phyloP scores from a whole-genome alignment of 2,797 vertebrate genomes.

The Acipenser ruthenus region DNA sequence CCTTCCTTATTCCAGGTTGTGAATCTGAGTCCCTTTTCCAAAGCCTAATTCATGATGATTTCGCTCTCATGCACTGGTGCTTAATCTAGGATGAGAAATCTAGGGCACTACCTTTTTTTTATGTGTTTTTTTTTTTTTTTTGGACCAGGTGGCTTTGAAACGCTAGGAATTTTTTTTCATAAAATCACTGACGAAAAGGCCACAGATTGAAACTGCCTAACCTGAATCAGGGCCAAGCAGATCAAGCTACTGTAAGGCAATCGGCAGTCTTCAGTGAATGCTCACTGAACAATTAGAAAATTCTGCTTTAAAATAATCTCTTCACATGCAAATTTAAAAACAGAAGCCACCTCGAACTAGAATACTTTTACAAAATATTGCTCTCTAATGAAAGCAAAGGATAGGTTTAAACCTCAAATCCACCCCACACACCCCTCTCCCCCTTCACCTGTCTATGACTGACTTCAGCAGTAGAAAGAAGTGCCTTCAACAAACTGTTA shows the following conservation, averaged over 20 bases:
- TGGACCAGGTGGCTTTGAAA: conserved; percentile 37
- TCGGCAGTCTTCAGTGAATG: conserved; percentile 11
- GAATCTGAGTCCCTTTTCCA: no score
- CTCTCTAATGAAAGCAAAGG: no score
- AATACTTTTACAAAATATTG: no score
- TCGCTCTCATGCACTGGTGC: no score
- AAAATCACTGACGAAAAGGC: no score
- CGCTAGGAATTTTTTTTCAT: conserved; percentile 11
- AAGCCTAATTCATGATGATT: no score
- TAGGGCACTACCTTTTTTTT: no score
- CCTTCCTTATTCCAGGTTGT: no score
- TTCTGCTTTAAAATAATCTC: conserved; percentile 38
- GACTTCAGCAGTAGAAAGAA: conserved; percentile 81
- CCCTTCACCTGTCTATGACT: conserved; percentile 58
- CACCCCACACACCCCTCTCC: conserved; percentile 7
- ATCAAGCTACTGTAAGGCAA: not conserved
- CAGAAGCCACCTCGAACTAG: not conserved
- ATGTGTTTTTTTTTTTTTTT: no score
- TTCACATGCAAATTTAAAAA: conserved; percentile 15
- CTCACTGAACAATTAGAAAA: conserved; percentile 33
- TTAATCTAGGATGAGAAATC: no score
- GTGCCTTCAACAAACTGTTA: conserved; percentile 84
- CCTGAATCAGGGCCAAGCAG: conserved; percentile 21
- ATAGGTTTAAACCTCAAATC: not conserved
- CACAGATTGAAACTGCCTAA: not conserved